Evolutionary conservation across 2,888 invertebrate genomes (phyloP), one percentile per base, ranked within the genome.

Genomic region (Apodemia hepburni): DNA sequence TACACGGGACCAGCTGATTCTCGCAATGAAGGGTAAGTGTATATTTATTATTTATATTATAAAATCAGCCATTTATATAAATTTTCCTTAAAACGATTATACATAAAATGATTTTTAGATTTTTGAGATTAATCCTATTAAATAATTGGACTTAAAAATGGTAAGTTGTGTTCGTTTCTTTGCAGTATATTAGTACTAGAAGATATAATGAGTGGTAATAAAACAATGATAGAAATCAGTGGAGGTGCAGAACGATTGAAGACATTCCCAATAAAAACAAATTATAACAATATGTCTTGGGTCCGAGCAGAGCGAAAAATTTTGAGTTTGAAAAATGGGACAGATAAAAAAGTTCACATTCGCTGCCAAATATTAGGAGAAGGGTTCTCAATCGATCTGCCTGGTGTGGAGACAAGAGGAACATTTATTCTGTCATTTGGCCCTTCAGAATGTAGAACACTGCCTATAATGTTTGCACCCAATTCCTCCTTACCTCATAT

Each of bases 251-350:
- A 85, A 0, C 79, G 75, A 47, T 77, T 80, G 0, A 84, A 79
- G 68, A 63, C 70, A 0, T 91, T 90, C 66, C 90, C 90, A 0
- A 82, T 91, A 27, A 87, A 88, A 66, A 87, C 87, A 0, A 90
- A 82, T 65, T 73, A 78, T 67, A 76, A 71, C 47, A 72, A 73
- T 0, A 72, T 91, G 67, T 86, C 88, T 0, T 91, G 87, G 85
- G 83, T 89, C 4, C 76, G 84, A 2, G 62, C 79, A 0, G 89
- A 84, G 0, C 71, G 85, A 8, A 90, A 87, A 62, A 88, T 90
- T 60, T 72, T 91, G 1, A 89, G 85, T 61, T 65, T 91, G 62
- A 88, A 88, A 68, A 91, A 89, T 64, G 75, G 73, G 0, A 75
- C 77, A 0, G 76, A 87, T 33, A 85, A 78, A 60, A 87, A 84